Evolutionary conservation across 53 echinoderm and acorn worm species (phyloP), one percentile per base, ranked within the genome.

Genomic region (Paelopatides confundens): DNA sequence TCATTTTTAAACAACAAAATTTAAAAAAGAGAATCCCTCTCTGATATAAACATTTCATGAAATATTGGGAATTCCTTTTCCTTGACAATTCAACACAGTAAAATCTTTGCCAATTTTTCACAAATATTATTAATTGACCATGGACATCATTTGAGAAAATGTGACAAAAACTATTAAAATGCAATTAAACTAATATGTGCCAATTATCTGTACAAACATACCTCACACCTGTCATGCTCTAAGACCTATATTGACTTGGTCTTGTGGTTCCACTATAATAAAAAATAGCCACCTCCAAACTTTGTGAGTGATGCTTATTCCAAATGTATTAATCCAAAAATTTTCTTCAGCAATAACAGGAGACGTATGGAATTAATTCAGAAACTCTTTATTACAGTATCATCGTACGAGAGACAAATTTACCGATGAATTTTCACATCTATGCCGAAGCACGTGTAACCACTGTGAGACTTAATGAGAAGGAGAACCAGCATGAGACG

Each of bases 291-390:
- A 21, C 24, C 24, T 58, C 58, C 58, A 58, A 21, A 58, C 17
- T 58, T n/a, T 58, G 0, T 23, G 24, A 21, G n/a, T 58, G 1
- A 58, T 18, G 24, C n/a, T 27, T 74, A 74, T 74, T 74, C 74
- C 74, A 39, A 38, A 39, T 14, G 74, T 74, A 74, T 46, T 74
- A 74, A 74, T 74, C 74, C 74, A 74, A 26, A 46, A n/a, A n/a
- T n/a, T n/a, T n/a, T 58, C 58, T 58, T 58, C 18, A 21, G 58
- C 58, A 58, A 15, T 23, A 23, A 58, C 24, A 23, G 58, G 24
- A 58, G 58, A 43, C 43, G n/a, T n/a, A n/a, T n/a, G 17, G 24
- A 58, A 58, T 58, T 58, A 58, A 23, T 58, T 58, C 21, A n/a
- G n/a, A 5, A 18, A 23, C 58, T 58, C 58, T 21, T 58, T 23